These are phyloP conservation scores for Nothura maculosa DNA, from an alignment of 2,797 vertebrate genomes.

Conservation along the genomic window DNA sequence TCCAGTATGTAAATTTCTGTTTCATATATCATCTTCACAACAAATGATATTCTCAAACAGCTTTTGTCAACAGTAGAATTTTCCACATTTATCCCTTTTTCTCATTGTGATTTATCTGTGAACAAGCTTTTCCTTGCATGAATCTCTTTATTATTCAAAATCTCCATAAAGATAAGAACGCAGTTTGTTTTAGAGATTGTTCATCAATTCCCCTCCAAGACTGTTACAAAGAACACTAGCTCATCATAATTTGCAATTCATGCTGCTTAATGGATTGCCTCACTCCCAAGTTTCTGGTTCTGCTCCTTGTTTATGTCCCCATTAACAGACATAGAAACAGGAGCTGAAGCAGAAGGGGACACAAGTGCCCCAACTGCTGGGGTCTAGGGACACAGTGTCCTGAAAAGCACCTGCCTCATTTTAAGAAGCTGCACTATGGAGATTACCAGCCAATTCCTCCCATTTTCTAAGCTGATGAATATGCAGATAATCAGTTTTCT, in stretches of 20 bases:
- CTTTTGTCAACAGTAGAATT: not conserved
- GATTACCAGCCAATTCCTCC: not conserved
- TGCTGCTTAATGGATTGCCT: slow-evolving; percentile 27
- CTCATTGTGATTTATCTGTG: not conserved
- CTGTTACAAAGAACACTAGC: not conserved
- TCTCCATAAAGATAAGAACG: not conserved
- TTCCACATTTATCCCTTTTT: not conserved
- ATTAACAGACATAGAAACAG: not conserved
- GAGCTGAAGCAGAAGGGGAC: not conserved
- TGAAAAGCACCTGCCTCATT: not conserved
- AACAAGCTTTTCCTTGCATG: not conserved
- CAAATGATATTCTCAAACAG: not conserved
- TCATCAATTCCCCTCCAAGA: not conserved
- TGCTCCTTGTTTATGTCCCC: not conserved
- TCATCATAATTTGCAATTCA: slow-evolving; percentile 24
- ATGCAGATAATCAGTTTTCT: slow-evolving; percentile 22
- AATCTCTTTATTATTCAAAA: slow-evolving; percentile 5
- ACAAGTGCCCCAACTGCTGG: not conserved
- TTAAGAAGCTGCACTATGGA: not conserved
- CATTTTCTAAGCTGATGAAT: slow-evolving; percentile 20
- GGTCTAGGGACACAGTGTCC: not conserved
- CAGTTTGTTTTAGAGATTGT: slow-evolving; percentile 23
- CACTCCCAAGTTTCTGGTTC: not conserved
- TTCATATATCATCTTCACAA: not conserved
- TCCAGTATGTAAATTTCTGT: not conserved